Base-by-base conservation (phyloP, 2,888 invertebrate species). In the Marasmarcha lunaedactyla region DNA sequence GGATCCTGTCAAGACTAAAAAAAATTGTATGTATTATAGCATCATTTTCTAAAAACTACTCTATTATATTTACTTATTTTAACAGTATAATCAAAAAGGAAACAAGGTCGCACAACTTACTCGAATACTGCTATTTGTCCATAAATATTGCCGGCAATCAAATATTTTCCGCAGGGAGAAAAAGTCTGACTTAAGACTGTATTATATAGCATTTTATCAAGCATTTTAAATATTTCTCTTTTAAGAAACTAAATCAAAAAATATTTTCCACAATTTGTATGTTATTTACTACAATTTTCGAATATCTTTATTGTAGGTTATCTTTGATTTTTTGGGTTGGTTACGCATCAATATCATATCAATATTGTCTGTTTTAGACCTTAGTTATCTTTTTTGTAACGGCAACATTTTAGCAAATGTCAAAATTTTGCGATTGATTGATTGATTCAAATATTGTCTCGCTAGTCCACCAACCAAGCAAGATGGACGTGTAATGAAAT, bases 121-220 rank as follows among this genome's bases (percentile, higher is more conserved):
- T 91, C 90, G 66, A 89, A 94, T 39, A 94, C 81, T 20, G 92
- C 92, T 39, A 96, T 86, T 60, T 91, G 89, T 3, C 96, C 95
- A 64, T 91, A 94, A 54, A 91, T 90, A 71, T 93, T 94, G 12
- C 93, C 94, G 47, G 91, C 90, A 42, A 91, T 84, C 39, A 96
- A 85, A 71, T 88, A 94, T 62, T 91, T 90, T 4, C 94, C 93
- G 62, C 93, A 93, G 0, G 91, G 90, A 0, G 95, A 94, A 68
- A 93, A 90, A 1, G 90, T 84, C 73, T 95, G 94, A 15, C 90
- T 88, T 46, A 93, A 83, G 36, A 95, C 87, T 27, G 94, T 93
- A 47, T 93, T 94, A 57, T 95, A 95, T 50, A 89, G 84, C 38
- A 85, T 83, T 79, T 89, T 90, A 43, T 78, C 69, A 11, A 84